Base-by-base conservation (phyloP, 1,140 invertebrate genomes). In the Leptinotarsa lineolata region DNA sequence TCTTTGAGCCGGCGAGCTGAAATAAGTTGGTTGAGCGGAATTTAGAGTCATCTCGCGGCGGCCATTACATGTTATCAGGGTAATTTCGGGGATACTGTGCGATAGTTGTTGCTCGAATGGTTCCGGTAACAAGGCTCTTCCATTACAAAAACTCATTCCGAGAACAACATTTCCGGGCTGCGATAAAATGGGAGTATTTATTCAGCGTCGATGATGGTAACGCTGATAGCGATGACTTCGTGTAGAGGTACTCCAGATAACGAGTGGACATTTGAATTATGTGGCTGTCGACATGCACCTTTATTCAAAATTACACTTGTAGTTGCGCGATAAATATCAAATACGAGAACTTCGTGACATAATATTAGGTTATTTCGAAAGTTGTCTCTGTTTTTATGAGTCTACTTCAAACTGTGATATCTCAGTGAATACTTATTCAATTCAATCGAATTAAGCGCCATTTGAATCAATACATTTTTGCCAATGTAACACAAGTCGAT, bases 81-180 rank as follows among this genome's bases (percentile, higher is more conserved):
- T 72, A 74, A 76, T 76, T 76, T 70, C 59, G 67, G 72, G 69
- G 70, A 54, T 54, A 54, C 48, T 54, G 48, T 54, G 48, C 48
- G 48, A 76, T 76, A 76, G 75, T 76, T 76, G 75, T 76, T 76
- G 69, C 66, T 30, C 67, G 66, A 76, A 76, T 76, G 69, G 75
- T 74, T 71, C 69, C 72, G 58, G 64, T 73, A 74, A 76, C 75
- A 76, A 76, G 75, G 65, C 54, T 0, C n/a, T 30, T 59, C 68
- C 68, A 69, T 69, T 69, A 69, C 68, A 69, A 69, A 69, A 69
- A 69, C 68, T 69, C 68, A 69, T 69, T 69, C 24, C 5, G 68
- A 21, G 48, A 21, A 69, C 54, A 18, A 69, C 21, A 44, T 59
- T 69, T 59, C 68, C 39, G 66, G 48, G 15, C 48, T 15, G 48